These are phyloP conservation scores for Cantharis rufa DNA, from an alignment of 2,888 invertebrate genomes.

Conservation along the genomic window DNA sequence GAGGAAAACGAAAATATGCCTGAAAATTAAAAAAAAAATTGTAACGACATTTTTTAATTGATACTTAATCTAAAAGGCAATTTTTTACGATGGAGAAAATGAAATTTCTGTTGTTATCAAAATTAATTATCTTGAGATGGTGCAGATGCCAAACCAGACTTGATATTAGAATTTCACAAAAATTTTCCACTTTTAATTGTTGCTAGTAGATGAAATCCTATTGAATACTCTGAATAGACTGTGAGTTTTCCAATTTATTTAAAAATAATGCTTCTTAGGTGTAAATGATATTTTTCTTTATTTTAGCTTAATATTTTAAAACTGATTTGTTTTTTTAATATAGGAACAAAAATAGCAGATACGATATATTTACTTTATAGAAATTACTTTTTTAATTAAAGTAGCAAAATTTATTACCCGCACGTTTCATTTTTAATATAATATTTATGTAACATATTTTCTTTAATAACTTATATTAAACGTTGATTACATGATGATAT, in stretches of 20 bases:
- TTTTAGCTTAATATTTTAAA: neutral
- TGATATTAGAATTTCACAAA: too few relatives aligned
- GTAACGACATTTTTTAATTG: too few relatives aligned
- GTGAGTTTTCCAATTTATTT: neutral
- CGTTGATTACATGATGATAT: neutral
- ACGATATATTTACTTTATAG: neutral
- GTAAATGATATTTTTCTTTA: neutral
- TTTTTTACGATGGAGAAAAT: too few relatives aligned
- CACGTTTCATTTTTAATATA: neutral
- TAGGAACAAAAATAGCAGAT: neutral
- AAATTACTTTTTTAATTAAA: neutral
- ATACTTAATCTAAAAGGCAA: too few relatives aligned
- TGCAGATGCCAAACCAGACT: too few relatives aligned
- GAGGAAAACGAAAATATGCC: slow-evolving; percentile 59
- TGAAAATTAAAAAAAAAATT: slow-evolving; percentile 34
- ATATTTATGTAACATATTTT: neutral
- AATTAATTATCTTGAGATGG: too few relatives aligned
- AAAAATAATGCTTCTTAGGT: neutral
- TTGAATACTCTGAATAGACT: neutral
- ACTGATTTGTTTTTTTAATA: neutral
- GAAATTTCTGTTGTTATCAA: too few relatives aligned
- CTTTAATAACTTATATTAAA: neutral
- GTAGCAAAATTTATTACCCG: neutral
- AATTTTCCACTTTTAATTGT: too few relatives aligned
- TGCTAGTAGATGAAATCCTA: neutral